Evolutionary conservation across 2,797 vertebrate species (phyloP), one percentile per base, ranked within the genome.

Genomic region (Poecilia velifera): DNA sequence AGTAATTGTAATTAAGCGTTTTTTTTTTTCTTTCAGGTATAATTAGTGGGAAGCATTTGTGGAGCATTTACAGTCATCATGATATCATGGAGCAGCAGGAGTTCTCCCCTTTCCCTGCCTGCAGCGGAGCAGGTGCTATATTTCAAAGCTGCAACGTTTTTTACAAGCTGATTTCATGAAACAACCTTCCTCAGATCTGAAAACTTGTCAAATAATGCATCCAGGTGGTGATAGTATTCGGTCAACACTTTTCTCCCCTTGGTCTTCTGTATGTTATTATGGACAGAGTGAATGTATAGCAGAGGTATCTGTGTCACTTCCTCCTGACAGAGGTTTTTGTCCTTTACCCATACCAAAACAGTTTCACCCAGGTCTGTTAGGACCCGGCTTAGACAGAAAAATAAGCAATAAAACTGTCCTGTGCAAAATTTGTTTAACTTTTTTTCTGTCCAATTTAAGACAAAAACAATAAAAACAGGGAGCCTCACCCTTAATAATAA

Each of bases 31-130:
- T 57, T 57, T 45, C 25, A 71, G 68, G 41, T 71, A 71, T 71
- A 71, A 71, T 45, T 45, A 28, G 41, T 70, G 39, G 66, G 70
- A 16, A 78, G 25, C 28, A 83, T 39, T 25, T 43, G 66, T 70
- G 66, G 25, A 45, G 41, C 22, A 71, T 45, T 71, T 71, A 68
- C 41, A 45, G 68, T 71, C 68, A n/a, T 70, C 66, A 45, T 45
- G 41, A 71, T 71, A 71, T 71, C 43, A 71, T n/a, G 18, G 25
- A 71, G 41, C 68, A 71, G 41, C 68, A 45, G 41, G 68, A 45
- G 41, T 16, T 45, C 39, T 45, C n/a, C 68, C 25, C 68, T 71
- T 71, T 16, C 25, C 25, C 25, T 71, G 41, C 41, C 13, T 71
- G 68, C 41, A 45, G 68, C 1, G 5, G 22, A 71, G 41, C 68